These are phyloP conservation scores for Rhopalosiphum nymphaeae DNA, from an alignment of 2,888 invertebrate species.

Conservation along the genomic window DNA sequence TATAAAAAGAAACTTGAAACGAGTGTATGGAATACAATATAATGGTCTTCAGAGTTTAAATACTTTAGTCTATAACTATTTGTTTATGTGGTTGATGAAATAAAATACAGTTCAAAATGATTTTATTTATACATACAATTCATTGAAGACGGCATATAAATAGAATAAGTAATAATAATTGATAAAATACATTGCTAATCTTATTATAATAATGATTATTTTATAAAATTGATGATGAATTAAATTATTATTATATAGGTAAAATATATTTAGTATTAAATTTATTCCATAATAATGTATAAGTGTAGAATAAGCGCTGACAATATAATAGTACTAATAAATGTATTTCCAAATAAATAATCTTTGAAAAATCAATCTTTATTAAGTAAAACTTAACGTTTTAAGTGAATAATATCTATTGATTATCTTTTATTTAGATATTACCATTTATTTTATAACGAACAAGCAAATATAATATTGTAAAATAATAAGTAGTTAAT, in stretches of 20 bases:
- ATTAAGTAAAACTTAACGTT: too few relatives aligned
- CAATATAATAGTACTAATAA: background rate
- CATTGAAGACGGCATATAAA: background rate
- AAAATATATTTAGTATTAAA: background rate
- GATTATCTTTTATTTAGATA: too few relatives aligned
- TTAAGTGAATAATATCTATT: too few relatives aligned
- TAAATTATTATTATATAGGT: background rate
- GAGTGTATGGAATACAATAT: constrained; percentile 30
- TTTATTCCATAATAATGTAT: background rate
- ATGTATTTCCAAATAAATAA: background rate
- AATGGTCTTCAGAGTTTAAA: constrained; percentile 24
- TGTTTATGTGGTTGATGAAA: background rate
- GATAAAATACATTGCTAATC: background rate
- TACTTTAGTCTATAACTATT: constrained; percentile 22
- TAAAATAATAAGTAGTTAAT: too few relatives aligned
- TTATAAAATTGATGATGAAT: background rate
- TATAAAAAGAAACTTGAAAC: constrained; percentile 55
- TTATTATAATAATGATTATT: background rate
- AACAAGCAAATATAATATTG: too few relatives aligned
- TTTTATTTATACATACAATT: background rate
- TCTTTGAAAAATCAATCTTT: background rate
- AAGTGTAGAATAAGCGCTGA: background rate
- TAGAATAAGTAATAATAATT: background rate
- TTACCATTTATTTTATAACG: too few relatives aligned
- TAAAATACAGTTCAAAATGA: background rate